Conservation (phyloP, 30 jellyfish, hydroid and myxozoan genomes). For the Aurelia sp. region DNA sequence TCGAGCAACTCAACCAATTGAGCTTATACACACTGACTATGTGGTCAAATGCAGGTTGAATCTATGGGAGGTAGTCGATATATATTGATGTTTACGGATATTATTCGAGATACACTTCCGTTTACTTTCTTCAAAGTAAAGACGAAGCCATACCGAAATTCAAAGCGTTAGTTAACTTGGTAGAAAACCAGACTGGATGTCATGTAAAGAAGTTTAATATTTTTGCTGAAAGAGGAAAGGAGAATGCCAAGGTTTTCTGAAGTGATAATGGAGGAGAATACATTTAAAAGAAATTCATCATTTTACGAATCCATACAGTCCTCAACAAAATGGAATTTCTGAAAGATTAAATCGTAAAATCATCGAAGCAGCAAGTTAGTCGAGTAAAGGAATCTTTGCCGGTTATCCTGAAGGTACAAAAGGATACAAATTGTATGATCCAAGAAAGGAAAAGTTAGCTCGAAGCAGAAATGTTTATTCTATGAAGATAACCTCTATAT, state of each 20-base stretch:
- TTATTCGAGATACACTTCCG: constrained; percentile 53
- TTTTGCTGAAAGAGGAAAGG: constrained; percentile 10
- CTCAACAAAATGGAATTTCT: constrained; percentile 55
- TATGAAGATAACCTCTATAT: constrained; percentile 52
- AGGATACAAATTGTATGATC: constrained; percentile 59
- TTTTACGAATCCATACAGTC: constrained; percentile 34
- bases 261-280: constrained; percentile 63
- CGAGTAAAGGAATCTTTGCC: constrained; percentile 46
- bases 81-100: constrained; percentile 57
- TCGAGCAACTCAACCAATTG: constrained; percentile 56
- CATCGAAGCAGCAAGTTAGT: neutral
- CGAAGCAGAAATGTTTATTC: constrained; percentile 68
- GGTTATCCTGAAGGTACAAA: constrained; percentile 68
- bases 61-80: constrained; percentile 67
- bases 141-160: constrained; percentile 37
- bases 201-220: constrained; percentile 10
- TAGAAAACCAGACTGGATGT: constrained; percentile 45
- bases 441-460: constrained; percentile 8
- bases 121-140: constrained; percentile 47
- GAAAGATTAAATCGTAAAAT: constrained; percentile 33
- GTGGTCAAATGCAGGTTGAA: constrained; percentile 75
- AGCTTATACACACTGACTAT: constrained; percentile 57
- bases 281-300: constrained; percentile 43
- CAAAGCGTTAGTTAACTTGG: constrained; percentile 46
- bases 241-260: constrained; percentile 15